phyloP scores from a whole-genome alignment of 2,888 invertebrate species.

The Xestobium rufovillosum region DNA sequence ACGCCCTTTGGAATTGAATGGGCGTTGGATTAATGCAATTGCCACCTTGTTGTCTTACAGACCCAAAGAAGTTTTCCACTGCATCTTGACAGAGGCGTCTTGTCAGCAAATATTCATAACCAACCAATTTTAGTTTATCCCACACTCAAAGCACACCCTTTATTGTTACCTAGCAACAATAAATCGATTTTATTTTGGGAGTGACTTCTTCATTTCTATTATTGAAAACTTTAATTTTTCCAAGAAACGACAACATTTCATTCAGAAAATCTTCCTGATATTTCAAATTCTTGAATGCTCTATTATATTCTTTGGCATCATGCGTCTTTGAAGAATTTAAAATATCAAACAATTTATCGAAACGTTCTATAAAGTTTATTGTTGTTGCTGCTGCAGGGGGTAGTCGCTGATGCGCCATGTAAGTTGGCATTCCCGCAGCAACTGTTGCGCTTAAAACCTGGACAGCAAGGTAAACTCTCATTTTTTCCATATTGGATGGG shows the following conservation, averaged over 20 bases:
- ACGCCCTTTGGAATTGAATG: conserved; percentile 21
- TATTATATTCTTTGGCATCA: conserved; percentile 12
- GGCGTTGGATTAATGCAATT: no score
- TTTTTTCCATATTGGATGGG: conserved; percentile 23
- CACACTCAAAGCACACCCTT: conserved; percentile 21
- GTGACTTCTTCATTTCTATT: conserved; percentile 19
- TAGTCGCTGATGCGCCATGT: conserved; percentile 19
- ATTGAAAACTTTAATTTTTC: conserved; percentile 16
- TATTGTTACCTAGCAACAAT: conserved; percentile 21
- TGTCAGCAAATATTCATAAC: conserved; percentile 21
- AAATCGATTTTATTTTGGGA: conserved; percentile 18
- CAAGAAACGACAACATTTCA: conserved; percentile 18
- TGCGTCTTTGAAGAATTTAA: conserved; percentile 20
- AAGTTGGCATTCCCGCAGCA: conserved; percentile 21
- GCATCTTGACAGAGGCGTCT: conserved; percentile 23
- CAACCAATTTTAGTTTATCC: conserved; percentile 16
- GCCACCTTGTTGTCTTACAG: conserved; percentile 20
- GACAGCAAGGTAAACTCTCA: conserved; percentile 22
- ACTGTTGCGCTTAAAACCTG: conserved; percentile 25
- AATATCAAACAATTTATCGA: conserved; percentile 26
- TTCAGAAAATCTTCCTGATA: conserved; percentile 20
- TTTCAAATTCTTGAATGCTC: conserved; percentile 15
- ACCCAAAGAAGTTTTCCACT: conserved; percentile 26
- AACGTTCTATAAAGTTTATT: conserved; percentile 18
- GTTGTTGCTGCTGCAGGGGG: conserved; percentile 16